Base-by-base conservation (phyloP, 2,797 vertebrate genomes). In the Streptopelia turtur region DNA sequence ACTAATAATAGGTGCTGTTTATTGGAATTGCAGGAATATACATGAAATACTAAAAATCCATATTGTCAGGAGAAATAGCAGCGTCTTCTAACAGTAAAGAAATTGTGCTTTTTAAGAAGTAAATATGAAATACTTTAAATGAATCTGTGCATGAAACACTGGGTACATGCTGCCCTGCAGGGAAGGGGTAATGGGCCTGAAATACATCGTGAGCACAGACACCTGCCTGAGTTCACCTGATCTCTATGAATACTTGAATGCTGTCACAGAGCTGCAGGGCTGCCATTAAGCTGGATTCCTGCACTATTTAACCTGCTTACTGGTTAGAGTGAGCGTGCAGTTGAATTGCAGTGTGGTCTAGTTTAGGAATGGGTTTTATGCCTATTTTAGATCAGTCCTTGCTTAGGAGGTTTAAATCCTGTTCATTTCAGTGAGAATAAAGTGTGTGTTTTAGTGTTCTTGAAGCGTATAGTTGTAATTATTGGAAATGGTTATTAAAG, bases 91-190 rank as follows among this genome's bases (percentile, higher is more conserved):
- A 31, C 14, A 70, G 39, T 16, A 71, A 72, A 87, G 30, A 45
- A 69, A 93, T 21, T 24, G 16, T 85, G 25, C 63, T 72, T 95
- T n/a, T 92, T 39, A 91, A 89, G 76, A 83, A 33, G 79, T 22
- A 93, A 68, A 77, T 45, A 27, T 4, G 52, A 72, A 82, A 75
- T 30, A 83, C 57, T 66, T 79, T 63, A 69, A 89, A 65, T 80
- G 52, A 96, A 92, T 70, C 88, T 92, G 86, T 84, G 80, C 94
- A 71, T 13, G 16, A n/a, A 65, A 39, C 39, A 57, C 13, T 55
- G 43, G 21, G 33, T 64, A 22, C 3, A 2, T 68, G 83, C 14
- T 87, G 89, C 87, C 41, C 88, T 92, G 74, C 52, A 60, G 25
- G 41, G 52, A 52, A 60, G 63, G 65, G 33, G 30, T 75, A 49